Evolutionary conservation across 2,888 invertebrate species (phyloP).

Genomic region (Leptinotarsa juncta): DNA sequence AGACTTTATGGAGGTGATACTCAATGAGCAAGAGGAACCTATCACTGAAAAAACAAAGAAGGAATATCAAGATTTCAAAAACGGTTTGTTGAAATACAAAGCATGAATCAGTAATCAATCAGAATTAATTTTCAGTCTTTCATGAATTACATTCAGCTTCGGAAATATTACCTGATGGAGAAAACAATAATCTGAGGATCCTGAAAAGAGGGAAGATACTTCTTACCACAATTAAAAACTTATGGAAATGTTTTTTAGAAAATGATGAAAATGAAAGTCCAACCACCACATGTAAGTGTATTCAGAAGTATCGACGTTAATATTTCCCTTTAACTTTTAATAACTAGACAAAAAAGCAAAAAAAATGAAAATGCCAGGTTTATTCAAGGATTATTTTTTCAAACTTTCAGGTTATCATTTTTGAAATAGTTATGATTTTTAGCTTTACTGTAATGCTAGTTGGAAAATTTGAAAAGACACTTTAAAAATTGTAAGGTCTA

Average conservation of each 20-base stretch:
- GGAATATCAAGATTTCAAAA: conserved; percentile 45
- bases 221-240: conserved; percentile 48
- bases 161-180: conserved; percentile 47
- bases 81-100: conserved; percentile 36
- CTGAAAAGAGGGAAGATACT: conserved; percentile 59
- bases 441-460: too few relatives aligned
- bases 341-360: too few relatives aligned
- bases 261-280: conserved; percentile 33
- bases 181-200: conserved; percentile 47
- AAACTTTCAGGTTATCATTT: too few relatives aligned
- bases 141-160: conserved; percentile 53
- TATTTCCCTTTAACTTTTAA: too few relatives aligned
- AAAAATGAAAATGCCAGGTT: too few relatives aligned
- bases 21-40: conserved; percentile 44
- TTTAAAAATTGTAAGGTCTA: too few relatives aligned
- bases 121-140: conserved; percentile 52
- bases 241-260: conserved; percentile 51
- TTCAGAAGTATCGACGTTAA: too few relatives aligned
- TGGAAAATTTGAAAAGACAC: too few relatives aligned
- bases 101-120: not conserved
- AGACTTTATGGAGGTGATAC: conserved; percentile 46
- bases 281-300: conserved; percentile 19
- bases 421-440: too few relatives aligned
- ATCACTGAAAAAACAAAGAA: conserved; percentile 37
- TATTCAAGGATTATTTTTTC: too few relatives aligned